Conservation (phyloP, 2,888 invertebrate species). For the Agrilus cyanescens region DNA sequence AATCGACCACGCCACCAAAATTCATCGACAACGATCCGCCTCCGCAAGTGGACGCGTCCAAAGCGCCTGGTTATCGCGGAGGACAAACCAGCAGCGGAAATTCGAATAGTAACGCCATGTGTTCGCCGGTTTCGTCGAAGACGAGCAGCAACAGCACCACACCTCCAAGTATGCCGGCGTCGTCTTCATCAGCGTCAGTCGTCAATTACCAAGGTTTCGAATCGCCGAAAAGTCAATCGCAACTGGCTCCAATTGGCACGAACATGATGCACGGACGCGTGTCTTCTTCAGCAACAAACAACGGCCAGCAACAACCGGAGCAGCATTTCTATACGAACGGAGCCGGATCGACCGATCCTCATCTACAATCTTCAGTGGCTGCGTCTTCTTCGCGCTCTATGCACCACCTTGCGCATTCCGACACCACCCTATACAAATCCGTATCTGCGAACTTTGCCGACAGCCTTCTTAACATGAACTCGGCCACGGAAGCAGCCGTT, state of each 20-base stretch:
- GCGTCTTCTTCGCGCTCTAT: constrained; percentile 15
- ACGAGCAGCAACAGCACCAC: constrained; percentile 44
- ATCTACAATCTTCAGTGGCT: constrained; percentile 10
- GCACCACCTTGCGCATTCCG: constrained; percentile 17
- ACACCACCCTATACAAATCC: constrained; percentile 22
- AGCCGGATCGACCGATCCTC: constrained; percentile 16
- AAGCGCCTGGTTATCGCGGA: constrained; percentile 84
- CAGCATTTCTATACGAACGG: constrained; percentile 10
- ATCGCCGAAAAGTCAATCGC: constrained; percentile 21
- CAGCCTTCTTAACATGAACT: constrained; percentile 36
- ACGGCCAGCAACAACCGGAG: constrained; percentile 13
- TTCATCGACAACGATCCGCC: constrained; percentile 43
- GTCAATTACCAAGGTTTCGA: constrained; percentile 23
- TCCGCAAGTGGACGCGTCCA: constrained; percentile 69
- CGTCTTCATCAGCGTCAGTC: constrained; percentile 14
- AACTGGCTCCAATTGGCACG: constrained; percentile 29
- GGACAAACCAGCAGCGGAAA: too few relatives aligned
- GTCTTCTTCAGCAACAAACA: constrained; percentile 1
- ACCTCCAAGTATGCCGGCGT: constrained; percentile 35
- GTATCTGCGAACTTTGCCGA: constrained; percentile 9
- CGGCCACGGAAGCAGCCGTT: constrained; percentile 27
- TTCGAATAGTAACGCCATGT: constrained; percentile 43
- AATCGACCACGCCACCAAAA: constrained; percentile 29
- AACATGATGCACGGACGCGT: constrained; percentile 27
- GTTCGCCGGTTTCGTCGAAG: constrained; percentile 62